These are phyloP conservation scores for Thunnus maccoyii DNA, from an alignment of 2,113 vertebrate species.

Conservation along the genomic window DNA sequence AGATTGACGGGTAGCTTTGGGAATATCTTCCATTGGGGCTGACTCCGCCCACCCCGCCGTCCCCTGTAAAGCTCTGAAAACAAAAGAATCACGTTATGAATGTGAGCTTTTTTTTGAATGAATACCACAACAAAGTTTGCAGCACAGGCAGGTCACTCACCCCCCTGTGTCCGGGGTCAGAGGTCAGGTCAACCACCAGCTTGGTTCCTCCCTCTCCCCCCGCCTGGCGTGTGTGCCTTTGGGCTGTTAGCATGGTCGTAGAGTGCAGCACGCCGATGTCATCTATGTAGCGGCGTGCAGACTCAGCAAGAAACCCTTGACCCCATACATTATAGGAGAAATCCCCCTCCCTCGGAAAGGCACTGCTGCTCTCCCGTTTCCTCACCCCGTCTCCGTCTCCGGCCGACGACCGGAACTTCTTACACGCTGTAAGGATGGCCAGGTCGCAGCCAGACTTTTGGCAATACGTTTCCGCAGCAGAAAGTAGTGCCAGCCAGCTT, in stretches of 20 bases:
- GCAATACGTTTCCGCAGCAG: slow-evolving; percentile 89
- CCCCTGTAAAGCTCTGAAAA: slow-evolving; percentile 71
- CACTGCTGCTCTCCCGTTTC: slow-evolving; percentile 72
- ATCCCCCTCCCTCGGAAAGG: slow-evolving; percentile 77
- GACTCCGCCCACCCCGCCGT: slow-evolving; percentile 67
- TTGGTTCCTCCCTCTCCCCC: slow-evolving; percentile 68
- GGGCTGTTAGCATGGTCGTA: slow-evolving; percentile 85
- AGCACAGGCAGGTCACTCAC: slow-evolving; percentile 62
- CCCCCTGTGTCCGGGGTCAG: slow-evolving; percentile 67
- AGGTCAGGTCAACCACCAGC: slow-evolving; percentile 65
- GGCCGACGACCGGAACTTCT: slow-evolving; percentile 76
- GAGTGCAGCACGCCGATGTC: slow-evolving; percentile 92
- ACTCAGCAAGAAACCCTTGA: slow-evolving; percentile 88
- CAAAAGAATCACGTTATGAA: background rate
- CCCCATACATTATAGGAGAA: slow-evolving; percentile 89
- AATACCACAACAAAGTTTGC: background rate
- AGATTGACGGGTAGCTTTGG: slow-evolving; percentile 89
- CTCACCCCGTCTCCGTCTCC: slow-evolving; percentile 63
- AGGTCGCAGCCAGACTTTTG: slow-evolving; percentile 91
- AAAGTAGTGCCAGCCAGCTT: slow-evolving; percentile 90
- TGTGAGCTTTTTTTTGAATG: background rate
- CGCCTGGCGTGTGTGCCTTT: slow-evolving; percentile 75
- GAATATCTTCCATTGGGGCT: slow-evolving; percentile 83
- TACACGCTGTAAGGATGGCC: slow-evolving; percentile 89
- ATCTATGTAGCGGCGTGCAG: slow-evolving; percentile 89